Evolutionary conservation across 2,113 vertebrate genomes (phyloP), one percentile per base, ranked within the genome.

Genomic region (Tupaia tana): DNA sequence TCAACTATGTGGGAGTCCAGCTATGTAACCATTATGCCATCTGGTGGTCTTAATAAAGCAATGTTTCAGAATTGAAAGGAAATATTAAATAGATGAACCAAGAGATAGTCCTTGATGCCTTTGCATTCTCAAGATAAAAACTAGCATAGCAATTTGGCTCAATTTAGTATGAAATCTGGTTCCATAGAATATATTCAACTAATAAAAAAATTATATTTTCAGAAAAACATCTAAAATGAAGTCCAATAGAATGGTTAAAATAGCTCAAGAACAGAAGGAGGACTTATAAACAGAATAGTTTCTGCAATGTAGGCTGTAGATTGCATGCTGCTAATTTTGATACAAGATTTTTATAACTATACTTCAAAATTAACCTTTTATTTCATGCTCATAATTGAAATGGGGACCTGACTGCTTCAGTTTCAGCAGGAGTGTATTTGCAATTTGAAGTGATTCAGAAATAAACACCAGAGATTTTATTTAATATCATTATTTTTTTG

Each of bases 211-310:
- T 56, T 63, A 1, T 15, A 54, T 52, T 22, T 79, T 93, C 29
- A 92, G 81, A 24, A 82, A 86, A 69, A 87, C 19, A 22, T 95
- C 86, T 80, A 75, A 93, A 94, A 87, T 79, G 82, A 94, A 96
- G 75, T 91, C 18, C 63, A 79, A 29, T 27, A 83, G 90, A 77
- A 66, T 86, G 67, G 0, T 29, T 74, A 54, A 1, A 0, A 77
- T n/a, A 95, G 24, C 67, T 93, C 8, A 96, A 86, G 84, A 75
- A 79, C 86, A 71, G 56, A 91, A 74, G 14, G 64, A 43, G 86
- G 61, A 84, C 34, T 14, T 69, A 52, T 86, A 86, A 94, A 34
- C 43, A 74, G 74, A 77, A 66, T 11, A 29, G 9, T 11, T 80
- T 95, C 84, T 81, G 69, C 29, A 96, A 7, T 84, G 29, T 91